Base-by-base conservation (phyloP, 2,113 vertebrate species). In the Tylochromis polylepis region DNA sequence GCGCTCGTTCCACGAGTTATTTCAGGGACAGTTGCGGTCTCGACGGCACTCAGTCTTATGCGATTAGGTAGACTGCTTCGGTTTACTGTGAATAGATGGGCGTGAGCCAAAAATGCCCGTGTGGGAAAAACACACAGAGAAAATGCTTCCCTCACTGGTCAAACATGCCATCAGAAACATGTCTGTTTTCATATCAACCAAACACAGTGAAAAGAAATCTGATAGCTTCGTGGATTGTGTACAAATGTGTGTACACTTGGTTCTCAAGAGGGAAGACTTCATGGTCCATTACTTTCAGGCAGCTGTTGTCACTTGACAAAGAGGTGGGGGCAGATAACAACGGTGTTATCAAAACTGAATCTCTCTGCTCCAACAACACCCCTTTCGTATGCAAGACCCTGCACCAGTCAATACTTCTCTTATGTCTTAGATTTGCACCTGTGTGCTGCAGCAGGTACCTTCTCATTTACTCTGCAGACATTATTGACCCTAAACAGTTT, bases 231-330 rank as follows among this genome's bases (percentile, higher is more conserved):
- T 22, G 15, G 38, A 72, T 14, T 65, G 81, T 82, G 84, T 77
- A n/a, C 79, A 27, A 38, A n/a, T 65, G 43, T 87, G 34, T 34
- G 22, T 18, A 6, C 58, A 77, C n/a, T 29, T 27, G 29, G 41
- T 55, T 82, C 77, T 57, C 12, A 11, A 60, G 55, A 72, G 49
- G 18, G 31, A 46, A 24, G 15, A 31, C 43, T 65, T 91, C 86
- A 82, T 22, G 72, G 86, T 60, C 58, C 89, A 82, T 92, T 90
- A 81, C 67, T n/a, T 65, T 18, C 43, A 36, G 62, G 87, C 87
- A 90, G 88, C 88, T 91, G 85, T 51, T 85, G 85, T 90, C 72
- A 22, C 59, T 80, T 88, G 79, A 62, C 75, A 38, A 57, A 29
- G 57, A 65, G 58, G 14, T 60, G 31, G 12, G 15, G 11, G 38